Base-by-base conservation (phyloP, 2,797 vertebrate species). In the Gila robusta region DNA sequence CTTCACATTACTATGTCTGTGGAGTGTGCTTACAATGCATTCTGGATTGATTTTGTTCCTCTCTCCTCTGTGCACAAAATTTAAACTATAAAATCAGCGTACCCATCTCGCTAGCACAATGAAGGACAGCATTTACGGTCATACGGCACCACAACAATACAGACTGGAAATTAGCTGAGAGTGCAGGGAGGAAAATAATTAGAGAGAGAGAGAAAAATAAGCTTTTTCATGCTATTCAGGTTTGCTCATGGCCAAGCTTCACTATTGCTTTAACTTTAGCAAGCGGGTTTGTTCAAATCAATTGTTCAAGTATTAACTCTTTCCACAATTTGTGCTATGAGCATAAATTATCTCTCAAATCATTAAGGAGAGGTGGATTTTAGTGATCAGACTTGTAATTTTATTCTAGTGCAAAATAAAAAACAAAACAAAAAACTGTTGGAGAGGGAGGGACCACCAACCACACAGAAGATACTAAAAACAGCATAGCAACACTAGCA, bases 121-220 rank as follows among this genome's bases (percentile, higher is more conserved):
- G 9, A 37, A 72, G 47, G 56, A 73, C 37, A 32, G 37, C 7
- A 5, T 73, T 72, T 73, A 66, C 28, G 16, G 6, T 66, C 28
- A 66, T 32, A 74, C 1, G 12, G 6, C 37, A 44, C 2, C 12
- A 16, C 62, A 49, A 62, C 64, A 94, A 94, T 91, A 91, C 52
- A 88, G 59, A 91, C 91, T 78, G 9, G 52, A 86, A 90, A 74
- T 37, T 16, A 78, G 70, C 83, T 86, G 71, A 80, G 52, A 62
- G 59, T n/a, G 67, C 73, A 26, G 74, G 47, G 54, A 5, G 37
- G 7, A 78, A 62, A 73, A 72, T 72, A 62, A 59, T 26, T 21
- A 73, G 1, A 72, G 11, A 35, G 9, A 28, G 21, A 14, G 21
- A 39, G 5, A 16, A 5, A 39, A 19, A 66, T 0, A 37, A 62